These are phyloP conservation scores for Liopterus haemorrhoidalis DNA, from an alignment of 2,888 invertebrate species.

Conservation along the genomic window DNA sequence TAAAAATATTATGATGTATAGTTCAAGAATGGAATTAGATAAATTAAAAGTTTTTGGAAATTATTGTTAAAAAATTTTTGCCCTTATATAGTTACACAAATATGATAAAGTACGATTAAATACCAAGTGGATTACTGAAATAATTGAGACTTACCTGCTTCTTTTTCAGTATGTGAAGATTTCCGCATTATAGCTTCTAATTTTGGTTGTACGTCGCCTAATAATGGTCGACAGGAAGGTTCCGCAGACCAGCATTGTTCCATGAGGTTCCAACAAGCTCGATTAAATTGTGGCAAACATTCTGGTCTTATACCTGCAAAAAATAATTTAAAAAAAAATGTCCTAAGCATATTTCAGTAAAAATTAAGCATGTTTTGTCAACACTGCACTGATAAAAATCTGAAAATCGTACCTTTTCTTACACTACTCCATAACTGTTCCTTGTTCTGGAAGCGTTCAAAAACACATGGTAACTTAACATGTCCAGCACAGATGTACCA, in stretches of 20 bases:
- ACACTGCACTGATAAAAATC: too few species aligned
- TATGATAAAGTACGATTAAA: too few species aligned
- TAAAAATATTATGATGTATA: too few species aligned
- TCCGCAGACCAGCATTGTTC: conserved; percentile 77
- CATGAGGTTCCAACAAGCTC: conserved; percentile 80
- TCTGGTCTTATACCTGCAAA: conserved; percentile 72
- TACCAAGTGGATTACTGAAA: too few species aligned
- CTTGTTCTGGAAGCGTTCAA: conserved; percentile 78
- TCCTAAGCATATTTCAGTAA: conserved; percentile 4
- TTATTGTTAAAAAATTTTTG: too few species aligned
- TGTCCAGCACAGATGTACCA: conserved; percentile 87
- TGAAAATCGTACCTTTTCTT: conserved; percentile 60
- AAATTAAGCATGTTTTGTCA: conserved; percentile 10
- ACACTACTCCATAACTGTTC: conserved; percentile 83
- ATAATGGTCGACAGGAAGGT: conserved; percentile 64
- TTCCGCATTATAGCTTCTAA: conserved; percentile 50
- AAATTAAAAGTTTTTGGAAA: too few species aligned
- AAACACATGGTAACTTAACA: conserved; percentile 68
- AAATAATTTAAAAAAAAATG: conserved; percentile 11
- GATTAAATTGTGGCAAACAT: conserved; percentile 64
- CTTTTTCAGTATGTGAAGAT: conserved; percentile 6
- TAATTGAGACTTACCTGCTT: conserved; percentile 22
- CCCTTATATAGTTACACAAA: too few species aligned
- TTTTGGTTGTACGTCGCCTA: conserved; percentile 69
- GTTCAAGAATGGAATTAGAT: too few species aligned